Percentiles rank a stretch among this genome's conserved stretches.
Conservation (phyloP, 2,113 vertebrate species). For the Pelecanus crispus region DNA sequence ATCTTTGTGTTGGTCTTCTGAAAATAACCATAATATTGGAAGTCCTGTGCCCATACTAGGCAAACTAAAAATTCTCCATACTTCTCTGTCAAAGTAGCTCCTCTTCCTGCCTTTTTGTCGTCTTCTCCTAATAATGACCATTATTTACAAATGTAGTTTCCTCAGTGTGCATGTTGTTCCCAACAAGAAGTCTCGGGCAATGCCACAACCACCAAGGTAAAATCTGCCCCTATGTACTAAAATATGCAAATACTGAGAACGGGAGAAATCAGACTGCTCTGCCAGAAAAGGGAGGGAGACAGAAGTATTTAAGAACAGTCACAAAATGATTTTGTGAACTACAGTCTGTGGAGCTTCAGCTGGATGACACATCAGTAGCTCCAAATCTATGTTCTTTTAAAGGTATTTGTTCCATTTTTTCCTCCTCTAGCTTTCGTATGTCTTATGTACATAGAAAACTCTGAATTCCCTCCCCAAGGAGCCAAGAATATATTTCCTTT, state of each 20-base stretch:
- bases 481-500: slow-evolving; percentile 1
- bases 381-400: background rate
- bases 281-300: background rate
- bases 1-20: background rate
- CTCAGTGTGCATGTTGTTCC: background rate
- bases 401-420: background rate
- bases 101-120: background rate
- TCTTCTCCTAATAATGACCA: background rate
- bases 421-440: background rate
- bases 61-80: background rate
- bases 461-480: background rate
- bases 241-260: background rate
- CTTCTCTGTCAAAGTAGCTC: background rate
- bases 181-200: background rate
- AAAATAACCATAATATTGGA: background rate
- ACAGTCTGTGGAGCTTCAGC: background rate
- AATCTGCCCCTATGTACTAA: background rate
- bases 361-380: background rate
- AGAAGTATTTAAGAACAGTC: background rate
- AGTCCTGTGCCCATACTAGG: background rate
- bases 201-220: background rate
- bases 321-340: background rate
- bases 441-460: background rate
- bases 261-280: background rate
- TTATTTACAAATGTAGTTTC: background rate